Evolutionary conservation across 2,797 vertebrate genomes (phyloP), one percentile per base, ranked within the genome.

Genomic region (Hemibagrus guttatus): DNA sequence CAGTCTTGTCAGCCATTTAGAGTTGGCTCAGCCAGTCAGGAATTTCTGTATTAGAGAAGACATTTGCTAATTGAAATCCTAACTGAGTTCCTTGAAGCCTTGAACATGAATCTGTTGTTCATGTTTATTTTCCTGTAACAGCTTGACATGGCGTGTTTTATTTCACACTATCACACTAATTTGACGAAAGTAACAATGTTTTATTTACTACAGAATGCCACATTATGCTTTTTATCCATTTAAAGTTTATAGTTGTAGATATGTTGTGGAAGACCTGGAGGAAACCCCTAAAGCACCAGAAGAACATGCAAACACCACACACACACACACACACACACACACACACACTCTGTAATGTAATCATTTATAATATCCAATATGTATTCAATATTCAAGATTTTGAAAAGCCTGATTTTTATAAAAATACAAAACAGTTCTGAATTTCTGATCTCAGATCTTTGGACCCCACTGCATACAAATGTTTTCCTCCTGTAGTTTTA

Each of bases 1-100:
- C 58, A 19, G 3, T 14, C 59, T 13, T 64, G 49, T 52, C 68
- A 64, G 28, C 14, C 72, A 68, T 81, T 78, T 71, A 61, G 28
- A 58, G 54, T 85, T 35, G 61, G 42, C 46, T 86, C 79, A 52
- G 42, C 68, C 69, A 52, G 68, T 28, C 56, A 39, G 79, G 52
- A 35, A 42, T 49, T 39, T 54, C 54, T 31, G 6, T 31, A n/a
- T n/a, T 52, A 75, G 1, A n/a, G 54, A 75, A 39, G 63, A 79
- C 28, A 31, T 81, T 4, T n/a, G 42, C 61, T 82, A 63, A 64
- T 82, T 74, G 68, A 74, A 58, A 23, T 58, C 31, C 12, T 8
- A 19, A 2, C 3, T 35, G 28, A 13, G 28, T 58, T 78, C 16
- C 3, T 31, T 56, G 19, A 31, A 56, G n/a, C 31, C 3, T 31